Base-by-base conservation (phyloP, 2,797 vertebrate genomes). In the Xiphorhynchus erythropygius region DNA sequence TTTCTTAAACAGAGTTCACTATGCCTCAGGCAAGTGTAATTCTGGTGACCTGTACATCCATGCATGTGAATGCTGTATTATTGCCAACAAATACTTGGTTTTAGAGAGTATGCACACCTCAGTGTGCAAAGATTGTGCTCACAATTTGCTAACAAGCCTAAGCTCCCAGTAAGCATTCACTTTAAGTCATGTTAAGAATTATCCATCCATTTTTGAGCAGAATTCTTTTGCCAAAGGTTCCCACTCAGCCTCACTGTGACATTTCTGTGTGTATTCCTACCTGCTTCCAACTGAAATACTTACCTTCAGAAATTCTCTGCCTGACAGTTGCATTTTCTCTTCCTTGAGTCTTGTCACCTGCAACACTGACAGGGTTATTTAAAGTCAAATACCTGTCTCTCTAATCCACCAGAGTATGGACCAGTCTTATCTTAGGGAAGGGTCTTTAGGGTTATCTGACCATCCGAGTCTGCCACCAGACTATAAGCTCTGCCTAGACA, bases 61-160 rank as follows among this genome's bases (percentile, higher is more conserved):
- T 22, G 42, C 2, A 1, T 39, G 25, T 18, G 22, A 77, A 41
- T 65, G 49, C 28, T 73, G 13, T 39, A 25, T 56, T 80, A 39
- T 42, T 80, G 24, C 52, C 73, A 62, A 74, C 9, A 67, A 67
- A 13, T 18, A 50, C 2, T 33, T 4, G 0, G 0, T 4, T 89
- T 82, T 73, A 87, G 42, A 89, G 70, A 78, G 24, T 37, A 30
- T 39, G 56, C 23, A n/a, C 46, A 57, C 32, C 25, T 57, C 3
- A 6, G 0, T 7, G 18, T 69, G 65, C 47, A 82, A 46, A 84
- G 16, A 75, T 1, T 30, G 13, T 53, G 37, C 83, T 76, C 50
- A 69, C 33, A 79, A 33, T 46, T 30, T 49, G 33, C 37, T 56
- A 60, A 41, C 13, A 18, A 80, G 37, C 46, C 28, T 91, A 23